Base-by-base conservation (phyloP, 2,888 invertebrate species). In the Andrena bicolor region DNA sequence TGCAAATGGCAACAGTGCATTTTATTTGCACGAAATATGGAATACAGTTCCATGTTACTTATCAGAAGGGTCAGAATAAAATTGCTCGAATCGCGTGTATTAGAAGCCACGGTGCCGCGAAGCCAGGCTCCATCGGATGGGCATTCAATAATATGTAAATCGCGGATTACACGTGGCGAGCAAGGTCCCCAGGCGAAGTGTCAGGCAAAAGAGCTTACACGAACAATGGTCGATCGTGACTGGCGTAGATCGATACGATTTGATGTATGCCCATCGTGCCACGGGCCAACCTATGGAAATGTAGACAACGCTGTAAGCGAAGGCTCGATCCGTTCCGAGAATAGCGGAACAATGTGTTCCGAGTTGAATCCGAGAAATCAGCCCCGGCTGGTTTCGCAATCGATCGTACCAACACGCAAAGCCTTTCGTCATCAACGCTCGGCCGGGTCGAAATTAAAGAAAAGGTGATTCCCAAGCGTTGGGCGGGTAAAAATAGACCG, bases 211-310 rank as follows among this genome's bases (percentile, higher is more conserved):
- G 68, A 78, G 83, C 85, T 75, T 74, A 65, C 61, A 77, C 79
- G 80, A 87, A 85, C 86, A 87, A 85, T 87, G 76, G 85, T 61
- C 75, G 83, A 85, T 80, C 85, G 83, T 87, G 83, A 87, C 85
- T 85, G 72, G 83, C 81, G 65, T 77, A 72, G 86, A 85, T 87
- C 81, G 85, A 81, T 83, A 76, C 76, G 82, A 65, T 83, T 86
- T 60, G 82, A 77, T 75, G 61, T 63, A 76, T 73, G 58, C 66
- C 41, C 51, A 58, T 64, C 53, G 71, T 65, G 72, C 26, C 72
- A 66, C 83, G 41, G 72, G 70, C 75, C 65, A 68, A 68, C 64
- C 78, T 72, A 79, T 84, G 76, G 69, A 76, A 83, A 82, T 83
- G 77, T 66, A 77, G 82, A 65, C 82, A 68, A 49, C 74, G 64